These are phyloP conservation scores for Drosophila limbata DNA, from an alignment of 2,888 invertebrate species.

Conservation along the genomic window DNA sequence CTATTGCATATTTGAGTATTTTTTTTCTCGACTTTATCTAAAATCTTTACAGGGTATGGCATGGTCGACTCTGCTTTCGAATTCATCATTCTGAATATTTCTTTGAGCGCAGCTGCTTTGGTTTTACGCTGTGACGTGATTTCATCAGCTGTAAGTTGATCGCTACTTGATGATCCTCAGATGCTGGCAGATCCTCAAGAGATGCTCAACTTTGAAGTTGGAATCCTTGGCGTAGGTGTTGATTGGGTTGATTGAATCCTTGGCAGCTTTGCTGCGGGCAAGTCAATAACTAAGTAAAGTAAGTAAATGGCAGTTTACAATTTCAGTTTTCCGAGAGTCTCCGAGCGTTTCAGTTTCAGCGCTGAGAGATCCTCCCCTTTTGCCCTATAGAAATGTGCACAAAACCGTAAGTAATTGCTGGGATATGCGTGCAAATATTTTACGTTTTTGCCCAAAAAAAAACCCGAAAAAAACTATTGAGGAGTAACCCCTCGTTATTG, in stretches of 20 bases:
- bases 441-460: constrained; percentile 75
- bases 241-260: constrained; percentile 46
- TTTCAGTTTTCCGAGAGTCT: constrained; percentile 7
- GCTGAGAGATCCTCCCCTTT: constrained; percentile 21
- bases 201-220: constrained; percentile 10
- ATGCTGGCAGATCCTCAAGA: constrained; percentile 20
- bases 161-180: constrained; percentile 60
- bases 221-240: constrained; percentile 62
- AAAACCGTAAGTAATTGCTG: constrained; percentile 82
- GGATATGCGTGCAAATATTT: constrained; percentile 82
- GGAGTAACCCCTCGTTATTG: constrained; percentile 62
- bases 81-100: neutral
- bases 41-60: constrained; percentile 31
- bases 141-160: constrained; percentile 58
- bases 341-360: neutral
- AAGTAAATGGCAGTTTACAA: constrained; percentile 41
- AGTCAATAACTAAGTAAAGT: constrained; percentile 38
- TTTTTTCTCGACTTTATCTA: no score
- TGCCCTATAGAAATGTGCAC: constrained; percentile 60
- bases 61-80: neutral
- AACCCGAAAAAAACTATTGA: constrained; percentile 19
- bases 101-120: constrained; percentile 63
- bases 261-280: constrained; percentile 36
- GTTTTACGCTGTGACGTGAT: constrained; percentile 34
- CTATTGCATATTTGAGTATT: no score